phyloP scores from a whole-genome alignment of 30 jellyfish, hydroid and myxozoan species.

The Turritopsis dohrnii region DNA sequence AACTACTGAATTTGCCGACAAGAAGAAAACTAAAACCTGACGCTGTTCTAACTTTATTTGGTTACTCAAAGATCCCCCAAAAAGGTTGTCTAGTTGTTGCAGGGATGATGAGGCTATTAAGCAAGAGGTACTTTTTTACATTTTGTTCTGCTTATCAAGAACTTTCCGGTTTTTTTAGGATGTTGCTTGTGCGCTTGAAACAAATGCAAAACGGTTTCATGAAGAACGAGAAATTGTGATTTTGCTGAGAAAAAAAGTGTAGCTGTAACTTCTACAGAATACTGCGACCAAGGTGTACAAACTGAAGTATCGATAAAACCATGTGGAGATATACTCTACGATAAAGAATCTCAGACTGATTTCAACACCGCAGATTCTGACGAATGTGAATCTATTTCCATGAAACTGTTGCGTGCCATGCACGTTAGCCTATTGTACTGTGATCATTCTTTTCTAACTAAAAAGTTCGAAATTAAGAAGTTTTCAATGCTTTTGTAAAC shows the following conservation, averaged over 20 bases:
- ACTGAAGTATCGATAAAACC: background rate
- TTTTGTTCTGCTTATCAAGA: background rate
- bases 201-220: background rate
- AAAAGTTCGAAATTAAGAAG: no score
- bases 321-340: conserved; percentile 4
- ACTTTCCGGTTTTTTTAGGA: background rate
- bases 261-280: background rate
- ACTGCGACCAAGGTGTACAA: background rate
- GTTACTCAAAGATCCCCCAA: background rate
- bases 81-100: background rate
- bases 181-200: background rate
- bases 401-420: no score
- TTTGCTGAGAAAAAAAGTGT: background rate
- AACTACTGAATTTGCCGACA: background rate
- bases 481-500: no score
- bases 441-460: no score
- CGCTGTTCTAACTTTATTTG: background rate
- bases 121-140: background rate
- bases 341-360: background rate
- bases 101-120: background rate
- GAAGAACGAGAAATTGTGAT: background rate
- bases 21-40: background rate
- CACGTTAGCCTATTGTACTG: no score
- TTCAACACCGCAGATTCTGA: background rate
- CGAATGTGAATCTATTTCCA: no score